Conservation (phyloP, 2,888 invertebrate genomes). For the Harpalus rubripes region DNA sequence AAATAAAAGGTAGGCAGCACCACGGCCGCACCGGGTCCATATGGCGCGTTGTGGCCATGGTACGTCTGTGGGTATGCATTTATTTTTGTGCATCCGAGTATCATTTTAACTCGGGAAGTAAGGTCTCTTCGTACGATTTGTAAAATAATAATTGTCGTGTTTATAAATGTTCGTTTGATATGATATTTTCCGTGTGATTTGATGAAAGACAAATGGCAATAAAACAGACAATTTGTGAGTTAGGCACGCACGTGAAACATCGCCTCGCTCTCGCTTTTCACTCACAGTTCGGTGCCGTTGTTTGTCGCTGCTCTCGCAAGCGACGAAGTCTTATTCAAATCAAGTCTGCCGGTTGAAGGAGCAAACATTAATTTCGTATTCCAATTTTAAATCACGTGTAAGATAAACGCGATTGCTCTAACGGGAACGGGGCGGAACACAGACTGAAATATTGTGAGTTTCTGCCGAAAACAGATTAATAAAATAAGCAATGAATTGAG, state of each 20-base stretch:
- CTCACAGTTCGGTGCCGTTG: slow-evolving; percentile 24
- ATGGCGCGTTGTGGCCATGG: no score
- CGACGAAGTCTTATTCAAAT: slow-evolving; percentile 62
- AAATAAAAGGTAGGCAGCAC: no score
- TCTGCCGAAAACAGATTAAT: slow-evolving; percentile 67
- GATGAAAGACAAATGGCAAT: slow-evolving; percentile 34
- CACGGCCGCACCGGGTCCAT: no score
- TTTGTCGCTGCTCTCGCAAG: slow-evolving; percentile 26
- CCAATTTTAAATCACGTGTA: slow-evolving; percentile 68
- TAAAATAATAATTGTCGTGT: not conserved
- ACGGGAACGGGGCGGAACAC: slow-evolving; percentile 53
- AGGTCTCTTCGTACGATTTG: no score
- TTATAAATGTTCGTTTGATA: not conserved
- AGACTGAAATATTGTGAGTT: slow-evolving; percentile 66
- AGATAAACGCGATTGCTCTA: slow-evolving; percentile 65
- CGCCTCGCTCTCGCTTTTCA: not conserved
- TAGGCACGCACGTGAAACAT: slow-evolving; percentile 48
- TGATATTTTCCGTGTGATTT: slow-evolving; percentile 18
- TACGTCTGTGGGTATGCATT: no score
- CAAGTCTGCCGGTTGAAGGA: slow-evolving; percentile 61
- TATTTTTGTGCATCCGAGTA: no score
- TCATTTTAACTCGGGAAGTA: no score
- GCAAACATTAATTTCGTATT: slow-evolving; percentile 67
- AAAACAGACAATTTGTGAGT: slow-evolving; percentile 44
- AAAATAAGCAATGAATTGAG: slow-evolving; percentile 67